Base-by-base conservation (phyloP, 2,113 vertebrate genomes). In the Anolis carolinensis region DNA sequence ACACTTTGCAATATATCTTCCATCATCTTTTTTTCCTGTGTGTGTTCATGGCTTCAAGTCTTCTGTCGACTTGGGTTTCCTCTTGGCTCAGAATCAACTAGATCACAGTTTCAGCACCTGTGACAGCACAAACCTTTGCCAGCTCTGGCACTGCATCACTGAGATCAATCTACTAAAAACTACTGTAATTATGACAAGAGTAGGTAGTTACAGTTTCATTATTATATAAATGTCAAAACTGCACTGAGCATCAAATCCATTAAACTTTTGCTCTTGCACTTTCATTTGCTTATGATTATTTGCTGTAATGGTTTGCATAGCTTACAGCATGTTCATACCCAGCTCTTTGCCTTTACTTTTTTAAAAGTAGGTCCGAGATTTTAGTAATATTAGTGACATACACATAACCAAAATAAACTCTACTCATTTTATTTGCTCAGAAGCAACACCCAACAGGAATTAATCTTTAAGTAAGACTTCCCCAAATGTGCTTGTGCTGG, bases 391-490 rank as follows among this genome's bases (percentile, higher is more conserved):
- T 25, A 52, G 25, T 74, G 50, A 62, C 72, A 74, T 70, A 59
- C 14, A 18, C 16, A 16, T 4, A 65, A 81, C 91, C 84, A 90
- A 83, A 95, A 89, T 2, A 79, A 93, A 91, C 87, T 92, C 86
- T 92, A 88, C 92, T 86, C 87, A 73, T 87, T 78, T 84, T 89
- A 92, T 90, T 90, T 87, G 81, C 81, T 86, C 89, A 67, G 44
- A 85, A 89, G 89, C 91, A 92, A 93, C 85, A 86, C 81, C 91
- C 77, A 90, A 84, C 83, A 90, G 79, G 86, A 92, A 91, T 94
- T 91, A 89, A 91, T 88, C 67, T 89, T 89, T 88, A 87, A 85
- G 78, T 86, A 91, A 59, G 90, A 93, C 88, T 91, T 89, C 87
- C 87, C 86, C 92, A 89, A 89, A 75, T 85, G 88, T 87, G 91